Base-by-base conservation (phyloP, 2,888 invertebrate species). In the Dione vanillae region DNA sequence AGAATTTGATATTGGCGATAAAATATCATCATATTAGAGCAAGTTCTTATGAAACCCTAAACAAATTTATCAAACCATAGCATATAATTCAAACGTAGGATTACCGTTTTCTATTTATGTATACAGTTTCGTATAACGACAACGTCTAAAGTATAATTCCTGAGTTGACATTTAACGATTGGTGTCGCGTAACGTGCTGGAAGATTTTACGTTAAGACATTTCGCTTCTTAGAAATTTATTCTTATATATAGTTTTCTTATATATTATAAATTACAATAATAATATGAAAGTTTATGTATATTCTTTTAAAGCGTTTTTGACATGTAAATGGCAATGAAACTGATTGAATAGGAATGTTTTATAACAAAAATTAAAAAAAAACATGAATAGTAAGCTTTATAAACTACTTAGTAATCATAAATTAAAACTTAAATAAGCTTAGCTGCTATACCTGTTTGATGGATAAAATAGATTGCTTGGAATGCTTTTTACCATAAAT, bases 401-500 rank as follows among this genome's bases (percentile, higher is more conserved):
- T 7, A 14, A 16, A 9, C 11, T 19, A 45, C 6, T 12, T 19
- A 19, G 5, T 19, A 49, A 19, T 12, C 11, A 16, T 0, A 49
- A 16, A 16, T 16, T 11, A 49, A 12, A 49, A 49, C 19, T 19
- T 19, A 49, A 49, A 54, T n/a, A 3, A 1, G 9, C 9, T n/a
- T 54, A 54, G n/a, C n/a, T n/a, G n/a, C n/a, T 37, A 37, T 14
- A n/a, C n/a, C n/a, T 0, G n/a, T 35, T 35, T 54, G 35, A 27
- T 37, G 27, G 6, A n/a, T 14, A 19, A 37, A 64, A 40, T 11
- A 49, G n/a, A n/a, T n/a, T n/a, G n/a, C n/a, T n/a, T n/a, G n/a
- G n/a, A 35, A 54, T 52, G 20, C 10, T 47, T 37, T 69, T 70
- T 71, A 59, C 65, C 41, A 84, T 86, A 85, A 86, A 89, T 86